Conservation (phyloP, 2,797 vertebrate genomes). For the Vultur gryphus region DNA sequence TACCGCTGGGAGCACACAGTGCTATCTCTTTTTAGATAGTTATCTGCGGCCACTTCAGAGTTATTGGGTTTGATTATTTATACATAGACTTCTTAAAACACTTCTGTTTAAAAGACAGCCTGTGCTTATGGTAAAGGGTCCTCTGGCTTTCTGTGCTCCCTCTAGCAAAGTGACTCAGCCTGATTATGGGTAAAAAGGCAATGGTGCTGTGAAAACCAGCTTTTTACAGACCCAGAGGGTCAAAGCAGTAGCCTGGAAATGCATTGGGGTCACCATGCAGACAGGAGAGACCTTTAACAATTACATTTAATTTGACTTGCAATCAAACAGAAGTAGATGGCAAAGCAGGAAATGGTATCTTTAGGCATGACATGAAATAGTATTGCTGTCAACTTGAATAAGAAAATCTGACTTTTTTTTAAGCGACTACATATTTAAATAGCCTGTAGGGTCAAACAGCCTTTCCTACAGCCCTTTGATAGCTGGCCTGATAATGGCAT, state of each 20-base stretch:
- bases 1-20: neutral
- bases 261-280: neutral
- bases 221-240: constrained; percentile 37
- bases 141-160: constrained; percentile 25
- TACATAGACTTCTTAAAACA: neutral
- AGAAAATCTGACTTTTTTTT: constrained; percentile 10
- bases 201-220: neutral
- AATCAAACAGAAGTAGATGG: constrained; percentile 48
- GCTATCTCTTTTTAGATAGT: neutral
- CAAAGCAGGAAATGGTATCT: constrained; percentile 63
- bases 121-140: neutral
- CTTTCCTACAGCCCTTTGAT: constrained; percentile 25
- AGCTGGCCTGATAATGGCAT: constrained; percentile 21
- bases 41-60: neutral
- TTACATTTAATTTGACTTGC: constrained; percentile 52
- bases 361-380: constrained; percentile 55
- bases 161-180: constrained; percentile 20
- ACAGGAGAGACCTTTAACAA: neutral
- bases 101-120: neutral
- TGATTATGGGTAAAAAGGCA: constrained; percentile 1
- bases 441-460: constrained; percentile 21
- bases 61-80: constrained; percentile 8
- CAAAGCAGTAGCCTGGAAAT: constrained; percentile 34
- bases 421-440: neutral
- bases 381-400: constrained; percentile 49